Base-by-base conservation (phyloP, 2,888 invertebrate genomes). In the Oligia strigilis region DNA sequence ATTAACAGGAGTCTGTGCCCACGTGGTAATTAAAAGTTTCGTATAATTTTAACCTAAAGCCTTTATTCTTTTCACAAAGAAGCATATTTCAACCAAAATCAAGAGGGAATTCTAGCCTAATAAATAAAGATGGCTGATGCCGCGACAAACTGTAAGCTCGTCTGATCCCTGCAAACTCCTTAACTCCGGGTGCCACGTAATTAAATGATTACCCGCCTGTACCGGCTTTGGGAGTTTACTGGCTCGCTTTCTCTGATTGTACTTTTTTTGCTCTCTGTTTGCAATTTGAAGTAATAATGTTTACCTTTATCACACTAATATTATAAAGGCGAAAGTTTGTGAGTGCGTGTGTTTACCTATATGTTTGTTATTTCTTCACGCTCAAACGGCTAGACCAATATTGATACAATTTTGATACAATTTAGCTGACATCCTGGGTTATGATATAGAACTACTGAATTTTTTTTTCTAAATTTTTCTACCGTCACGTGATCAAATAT, bases 171-270 rank as follows among this genome's bases (percentile, higher is more conserved):
- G 77, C 87, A 89, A 94, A 94, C 92, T 93, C 92, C 92, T 91
- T 91, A 91, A 92, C 92, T 91, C 90, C 74, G 81, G 84, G 87
- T 85, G 90, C 90, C 93, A 91, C 92, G 93, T 94, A 95, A 95
- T 95, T 94, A 94, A 95, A 94, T 94, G 94, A 95, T 94, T 93
- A 93, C 92, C 90, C 91, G 87, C 82, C 90, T 88, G 89, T 89
- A 85, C 90, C 82, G 89, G 93, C 91, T 93, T 93, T 92, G 23
- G 72, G 77, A 87, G 66, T 83, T 79, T 77, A 80, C 70, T 77
- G 49, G 11, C 19, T 69, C 76, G 52, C 72, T 84, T 80, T 83
- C 75, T 73, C 67, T 71, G 46, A 82, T 69, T 85, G 81, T 73
- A 29, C 64, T 86, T 84, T 84, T 87, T 64, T 81, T 72, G 70